A percentile compares a stretch with the other conserved stretches of the same genome.
phyloP scores from a whole-genome alignment of 2,113 vertebrate species.

The Epinephelus cyanopodus region DNA sequence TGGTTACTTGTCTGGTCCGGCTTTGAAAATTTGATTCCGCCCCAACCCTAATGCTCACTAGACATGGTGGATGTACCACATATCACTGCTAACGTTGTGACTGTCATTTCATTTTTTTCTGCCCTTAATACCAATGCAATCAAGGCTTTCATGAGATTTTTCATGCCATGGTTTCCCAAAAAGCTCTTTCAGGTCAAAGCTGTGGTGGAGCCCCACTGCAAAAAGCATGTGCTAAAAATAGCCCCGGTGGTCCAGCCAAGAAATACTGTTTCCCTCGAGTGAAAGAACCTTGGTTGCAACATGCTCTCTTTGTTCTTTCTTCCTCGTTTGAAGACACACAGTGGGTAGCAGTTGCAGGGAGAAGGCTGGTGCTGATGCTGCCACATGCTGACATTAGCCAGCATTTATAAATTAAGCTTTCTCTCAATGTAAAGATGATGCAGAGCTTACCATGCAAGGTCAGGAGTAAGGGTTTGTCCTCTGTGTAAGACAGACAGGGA shows the following conservation, averaged over 20 bases:
- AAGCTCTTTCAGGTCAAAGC: conserved; percentile 51
- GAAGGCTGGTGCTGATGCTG: conserved; percentile 35
- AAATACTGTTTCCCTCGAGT: conserved; percentile 51
- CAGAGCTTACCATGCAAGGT: background rate
- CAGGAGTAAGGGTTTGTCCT: background rate
- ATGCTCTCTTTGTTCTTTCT: conserved; percentile 65
- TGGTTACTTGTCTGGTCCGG: too few species aligned
- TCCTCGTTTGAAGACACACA: conserved; percentile 33
- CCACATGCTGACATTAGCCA: conserved; percentile 19
- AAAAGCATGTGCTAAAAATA: conserved; percentile 75
- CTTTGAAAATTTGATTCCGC: too few species aligned
- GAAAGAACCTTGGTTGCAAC: conserved; percentile 42
- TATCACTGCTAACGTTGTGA: conserved; percentile 6
- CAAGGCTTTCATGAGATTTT: conserved; percentile 25
- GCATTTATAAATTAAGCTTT: background rate
- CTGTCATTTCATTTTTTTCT: conserved; percentile 16
- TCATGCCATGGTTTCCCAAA: conserved; percentile 23
- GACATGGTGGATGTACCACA: background rate
- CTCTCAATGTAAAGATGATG: conserved; percentile 10
- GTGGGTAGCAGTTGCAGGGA: conserved; percentile 27
- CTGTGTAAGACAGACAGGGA: background rate
- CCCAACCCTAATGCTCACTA: background rate
- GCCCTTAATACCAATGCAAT: background rate
- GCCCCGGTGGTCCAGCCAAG: conserved; percentile 55
- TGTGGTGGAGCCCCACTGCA: conserved; percentile 43